These are phyloP conservation scores for Steinernema feltiae DNA, from an alignment of 1,140 invertebrate species.

Conservation along the genomic window DNA sequence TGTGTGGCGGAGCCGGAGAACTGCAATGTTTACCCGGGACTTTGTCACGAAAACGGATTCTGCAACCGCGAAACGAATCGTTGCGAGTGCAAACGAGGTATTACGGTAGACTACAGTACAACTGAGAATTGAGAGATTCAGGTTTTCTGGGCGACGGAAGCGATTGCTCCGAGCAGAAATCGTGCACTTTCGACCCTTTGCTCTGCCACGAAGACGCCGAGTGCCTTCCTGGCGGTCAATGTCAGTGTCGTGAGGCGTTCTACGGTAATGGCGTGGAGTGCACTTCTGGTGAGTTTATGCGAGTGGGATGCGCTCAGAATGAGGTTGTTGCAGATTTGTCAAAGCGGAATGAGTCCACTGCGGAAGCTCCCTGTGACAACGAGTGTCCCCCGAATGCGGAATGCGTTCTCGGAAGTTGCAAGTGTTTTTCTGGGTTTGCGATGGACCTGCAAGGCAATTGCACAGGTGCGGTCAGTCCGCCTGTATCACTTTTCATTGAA, in stretches of 20 bases:
- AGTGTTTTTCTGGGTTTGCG: neutral
- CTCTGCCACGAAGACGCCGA: slow-evolving; percentile 44
- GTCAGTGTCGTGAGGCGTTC: slow-evolving; percentile 41
- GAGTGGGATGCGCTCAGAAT: neutral
- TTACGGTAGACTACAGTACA: slow-evolving; percentile 29
- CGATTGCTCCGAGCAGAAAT: slow-evolving; percentile 34
- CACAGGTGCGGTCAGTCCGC: neutral
- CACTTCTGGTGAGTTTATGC: neutral
- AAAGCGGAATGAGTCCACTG: neutral
- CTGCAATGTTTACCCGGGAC: slow-evolving; percentile 47
- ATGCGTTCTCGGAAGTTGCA: neutral
- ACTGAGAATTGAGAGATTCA: neutral
- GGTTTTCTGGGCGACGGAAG: slow-evolving; percentile 42
- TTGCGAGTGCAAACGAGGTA: slow-evolving; percentile 43
- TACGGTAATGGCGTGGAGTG: slow-evolving; percentile 23
- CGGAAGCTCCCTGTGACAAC: neutral
- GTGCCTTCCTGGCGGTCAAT: slow-evolving; percentile 43
- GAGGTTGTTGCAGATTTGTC: neutral
- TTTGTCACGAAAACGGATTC: slow-evolving; percentile 42
- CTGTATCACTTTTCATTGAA: neutral
- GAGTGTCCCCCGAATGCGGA: neutral
- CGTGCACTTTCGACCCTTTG: slow-evolving; percentile 34
- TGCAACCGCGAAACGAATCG: slow-evolving; percentile 31
- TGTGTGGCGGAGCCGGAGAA: slow-evolving; percentile 51
- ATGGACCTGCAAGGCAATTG: neutral